A percentile compares a stretch with the other conserved stretches of the same genome.
Evolutionary conservation across 2,888 invertebrate genomes (phyloP).

Genomic region (Ellobium chinense): DNA sequence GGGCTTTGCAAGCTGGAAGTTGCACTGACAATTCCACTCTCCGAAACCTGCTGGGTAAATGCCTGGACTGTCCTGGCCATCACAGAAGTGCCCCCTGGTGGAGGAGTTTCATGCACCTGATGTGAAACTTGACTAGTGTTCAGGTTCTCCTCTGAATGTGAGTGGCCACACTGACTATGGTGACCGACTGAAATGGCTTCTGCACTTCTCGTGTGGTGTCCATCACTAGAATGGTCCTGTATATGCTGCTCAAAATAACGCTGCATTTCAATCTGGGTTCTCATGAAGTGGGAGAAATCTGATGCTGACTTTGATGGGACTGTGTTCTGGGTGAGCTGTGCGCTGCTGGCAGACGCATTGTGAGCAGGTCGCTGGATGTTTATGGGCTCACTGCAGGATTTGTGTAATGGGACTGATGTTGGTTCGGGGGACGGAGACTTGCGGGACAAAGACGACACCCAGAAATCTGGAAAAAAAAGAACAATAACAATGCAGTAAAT

Average conservation of each 20-base stretch:
- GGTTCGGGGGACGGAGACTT: slow-evolving; percentile 41
- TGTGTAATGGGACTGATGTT: slow-evolving; percentile 57
- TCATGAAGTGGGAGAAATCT: slow-evolving; percentile 57
- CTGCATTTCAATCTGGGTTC: slow-evolving; percentile 37
- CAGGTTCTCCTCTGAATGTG: background rate
- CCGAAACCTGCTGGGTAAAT: slow-evolving; percentile 7
- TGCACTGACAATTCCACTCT: background rate
- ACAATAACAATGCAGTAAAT: background rate
- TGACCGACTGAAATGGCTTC: no score
- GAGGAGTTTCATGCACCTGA: background rate
- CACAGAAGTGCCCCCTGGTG: background rate
- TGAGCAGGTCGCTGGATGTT: slow-evolving; percentile 58
- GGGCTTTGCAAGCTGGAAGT: background rate
- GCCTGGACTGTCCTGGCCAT: background rate
- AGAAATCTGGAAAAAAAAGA: slow-evolving; percentile 73
- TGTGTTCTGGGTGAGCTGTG: slow-evolving; percentile 44
- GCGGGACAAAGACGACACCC: slow-evolving; percentile 70
- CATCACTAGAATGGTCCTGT: background rate
- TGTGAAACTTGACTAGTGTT: background rate
- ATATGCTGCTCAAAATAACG: slow-evolving; percentile 37
- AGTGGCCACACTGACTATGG: background rate
- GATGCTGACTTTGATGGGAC: slow-evolving; percentile 59
- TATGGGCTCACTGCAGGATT: slow-evolving; percentile 72
- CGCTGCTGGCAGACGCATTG: slow-evolving; percentile 35
- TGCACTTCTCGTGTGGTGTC: background rate